Conservation (phyloP, 2,797 vertebrate species). For the Pipistrellus pygmaeus region DNA sequence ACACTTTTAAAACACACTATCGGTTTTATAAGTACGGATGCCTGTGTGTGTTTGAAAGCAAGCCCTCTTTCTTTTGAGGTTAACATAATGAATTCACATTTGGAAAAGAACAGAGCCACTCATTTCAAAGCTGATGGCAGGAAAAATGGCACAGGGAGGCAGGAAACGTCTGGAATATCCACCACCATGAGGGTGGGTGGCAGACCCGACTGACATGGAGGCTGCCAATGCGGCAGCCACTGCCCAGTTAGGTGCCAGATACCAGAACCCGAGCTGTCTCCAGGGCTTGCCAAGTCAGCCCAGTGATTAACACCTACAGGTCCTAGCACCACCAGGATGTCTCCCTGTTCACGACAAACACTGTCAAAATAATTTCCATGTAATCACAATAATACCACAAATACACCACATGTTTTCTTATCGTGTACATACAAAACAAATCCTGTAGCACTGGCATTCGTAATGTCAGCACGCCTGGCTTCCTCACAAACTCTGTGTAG, state of each 20-base stretch:
- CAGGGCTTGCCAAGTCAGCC: conserved; percentile 56
- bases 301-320: conserved; percentile 55
- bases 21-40: not conserved
- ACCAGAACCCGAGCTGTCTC: conserved; percentile 41
- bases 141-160: conserved; percentile 67
- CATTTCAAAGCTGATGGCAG: conserved; percentile 77
- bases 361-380: conserved; percentile 69
- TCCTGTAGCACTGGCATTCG: conserved; percentile 62
- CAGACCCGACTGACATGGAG: conserved; percentile 70
- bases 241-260: conserved; percentile 55
- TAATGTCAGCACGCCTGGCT: conserved; percentile 56
- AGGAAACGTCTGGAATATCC: conserved; percentile 61
- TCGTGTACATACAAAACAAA: conserved; percentile 66
- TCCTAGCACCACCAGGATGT: not conserved
- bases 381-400: conserved; percentile 36
- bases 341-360: conserved; percentile 62
- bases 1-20: not conserved
- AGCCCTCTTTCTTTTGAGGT: conserved; percentile 2
- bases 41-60: conserved; percentile 54
- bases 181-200: conserved; percentile 63
- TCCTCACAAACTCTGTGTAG: conserved; percentile 73
- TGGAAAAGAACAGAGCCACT: conserved; percentile 16
- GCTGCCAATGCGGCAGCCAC: conserved; percentile 72
- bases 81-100: conserved; percentile 57
- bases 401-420: conserved; percentile 23